Evolutionary conservation across 1,140 invertebrate species (phyloP).

Genomic region (Bombus cullumanus): DNA sequence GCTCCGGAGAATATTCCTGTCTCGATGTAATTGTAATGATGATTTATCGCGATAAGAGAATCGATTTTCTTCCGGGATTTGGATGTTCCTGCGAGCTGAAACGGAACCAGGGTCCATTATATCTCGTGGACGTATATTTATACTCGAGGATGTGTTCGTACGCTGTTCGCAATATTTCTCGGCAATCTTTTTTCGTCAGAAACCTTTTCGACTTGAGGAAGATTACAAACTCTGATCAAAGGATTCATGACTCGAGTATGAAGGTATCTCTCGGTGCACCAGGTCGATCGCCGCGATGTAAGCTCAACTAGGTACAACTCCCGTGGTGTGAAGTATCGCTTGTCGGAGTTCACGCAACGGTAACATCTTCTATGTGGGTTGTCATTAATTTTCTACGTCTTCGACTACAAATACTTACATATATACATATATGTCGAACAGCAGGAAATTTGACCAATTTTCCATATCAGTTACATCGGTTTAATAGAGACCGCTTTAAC

Average conservation of each 20-base stretch:
- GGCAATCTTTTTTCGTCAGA: background rate
- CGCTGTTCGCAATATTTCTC: background rate
- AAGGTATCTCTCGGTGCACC: background rate
- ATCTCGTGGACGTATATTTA: background rate
- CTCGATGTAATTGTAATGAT: constrained; percentile 48
- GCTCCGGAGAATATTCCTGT: constrained; percentile 38
- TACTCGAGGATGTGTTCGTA: background rate
- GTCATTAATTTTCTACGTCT: background rate
- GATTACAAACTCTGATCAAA: background rate
- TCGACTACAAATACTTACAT: background rate
- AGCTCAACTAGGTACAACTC: background rate
- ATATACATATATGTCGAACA: background rate
- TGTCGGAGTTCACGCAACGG: background rate
- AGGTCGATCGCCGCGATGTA: background rate
- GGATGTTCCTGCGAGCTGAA: background rate
- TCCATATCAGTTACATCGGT: too few relatives aligned
- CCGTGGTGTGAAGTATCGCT: background rate
- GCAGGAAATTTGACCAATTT: background rate
- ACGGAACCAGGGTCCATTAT: background rate
- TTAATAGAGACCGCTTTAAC: too few relatives aligned
- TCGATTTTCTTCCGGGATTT: constrained; percentile 13
- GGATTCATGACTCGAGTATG: background rate
- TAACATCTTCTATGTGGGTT: background rate
- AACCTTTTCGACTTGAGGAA: background rate
- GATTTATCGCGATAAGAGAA: constrained; percentile 25